Percentiles rank a stretch among this genome's conserved stretches.
Evolutionary conservation across 2,113 vertebrate species (phyloP).

Genomic region (Ceratotherium simum): DNA sequence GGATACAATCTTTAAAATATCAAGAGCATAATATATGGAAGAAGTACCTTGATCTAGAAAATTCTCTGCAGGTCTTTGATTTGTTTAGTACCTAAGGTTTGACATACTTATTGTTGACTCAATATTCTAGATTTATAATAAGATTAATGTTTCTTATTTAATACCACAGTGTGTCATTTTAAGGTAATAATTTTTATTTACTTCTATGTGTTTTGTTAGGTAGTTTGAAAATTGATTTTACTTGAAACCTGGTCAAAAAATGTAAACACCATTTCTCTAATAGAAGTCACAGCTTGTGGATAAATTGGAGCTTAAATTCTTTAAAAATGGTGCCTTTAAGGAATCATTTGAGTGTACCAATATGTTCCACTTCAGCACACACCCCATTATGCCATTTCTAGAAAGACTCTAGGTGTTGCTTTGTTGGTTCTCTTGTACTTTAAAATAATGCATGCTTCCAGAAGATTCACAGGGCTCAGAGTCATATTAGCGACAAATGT

Average conservation of each 20-base stretch:
- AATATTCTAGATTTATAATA: neutral
- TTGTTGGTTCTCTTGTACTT: slow-evolving; percentile 83
- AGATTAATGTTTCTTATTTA: neutral
- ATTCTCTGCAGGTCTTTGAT: neutral
- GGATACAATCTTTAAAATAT: neutral
- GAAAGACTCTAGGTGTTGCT: slow-evolving; percentile 81
- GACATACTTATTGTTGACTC: neutral
- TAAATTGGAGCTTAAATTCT: slow-evolving; percentile 71
- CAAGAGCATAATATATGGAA: neutral
- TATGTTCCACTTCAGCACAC: slow-evolving; percentile 83
- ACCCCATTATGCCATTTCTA: slow-evolving; percentile 80
- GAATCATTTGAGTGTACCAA: slow-evolving; percentile 80
- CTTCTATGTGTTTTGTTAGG: neutral
- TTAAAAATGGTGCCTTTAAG: slow-evolving; percentile 80
- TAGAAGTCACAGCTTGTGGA: slow-evolving; percentile 54
- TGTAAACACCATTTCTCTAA: neutral
- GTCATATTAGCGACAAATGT: slow-evolving; percentile 76
- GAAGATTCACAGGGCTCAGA: slow-evolving; percentile 76
- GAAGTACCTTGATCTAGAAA: neutral
- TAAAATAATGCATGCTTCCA: slow-evolving; percentile 67
- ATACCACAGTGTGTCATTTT: neutral
- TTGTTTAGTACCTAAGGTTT: neutral
- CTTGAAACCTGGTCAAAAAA: slow-evolving; percentile 34
- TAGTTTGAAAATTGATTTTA: slow-evolving; percentile 55
- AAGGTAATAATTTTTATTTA: slow-evolving; percentile 5